Evolutionary conservation across 2,113 vertebrate species (phyloP).

Genomic region (Leptocoma aspasia): DNA sequence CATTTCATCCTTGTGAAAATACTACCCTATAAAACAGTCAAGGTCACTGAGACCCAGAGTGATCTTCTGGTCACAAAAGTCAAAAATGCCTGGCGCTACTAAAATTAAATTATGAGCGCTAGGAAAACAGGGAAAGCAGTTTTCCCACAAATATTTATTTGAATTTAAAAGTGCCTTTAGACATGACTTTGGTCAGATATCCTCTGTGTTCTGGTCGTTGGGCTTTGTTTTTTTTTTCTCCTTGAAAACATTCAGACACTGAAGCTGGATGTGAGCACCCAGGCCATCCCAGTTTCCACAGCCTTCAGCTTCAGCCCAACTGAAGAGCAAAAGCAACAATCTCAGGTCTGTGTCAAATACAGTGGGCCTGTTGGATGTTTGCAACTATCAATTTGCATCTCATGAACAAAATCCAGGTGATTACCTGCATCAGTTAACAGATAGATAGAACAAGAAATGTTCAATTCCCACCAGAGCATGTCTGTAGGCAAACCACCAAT

Average conservation of each 20-base stretch:
- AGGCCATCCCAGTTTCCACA: not conserved
- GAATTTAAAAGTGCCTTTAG: constrained; percentile 38
- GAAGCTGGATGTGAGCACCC: not conserved
- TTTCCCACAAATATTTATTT: constrained; percentile 61
- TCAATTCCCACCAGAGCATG: not conserved
- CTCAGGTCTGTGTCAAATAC: not conserved
- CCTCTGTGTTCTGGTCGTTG: not conserved
- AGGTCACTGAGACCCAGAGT: constrained; percentile 37
- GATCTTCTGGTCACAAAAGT: constrained; percentile 42
- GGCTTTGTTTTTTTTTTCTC: not conserved
- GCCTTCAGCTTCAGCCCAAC: not conserved
- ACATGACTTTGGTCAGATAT: not conserved
- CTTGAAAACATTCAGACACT: not conserved
- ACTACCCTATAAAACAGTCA: not conserved
- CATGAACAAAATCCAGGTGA: not conserved
- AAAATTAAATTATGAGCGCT: constrained; percentile 52
- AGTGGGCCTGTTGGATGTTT: not conserved
- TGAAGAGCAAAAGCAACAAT: not conserved
- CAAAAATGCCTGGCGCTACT: constrained; percentile 55
- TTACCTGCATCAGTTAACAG: not conserved
- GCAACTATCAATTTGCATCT: not conserved
- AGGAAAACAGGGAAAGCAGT: constrained; percentile 30
- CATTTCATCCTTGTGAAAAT: constrained; percentile 40
- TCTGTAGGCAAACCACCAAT: not conserved
- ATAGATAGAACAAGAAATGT: not conserved